These are phyloP conservation scores for Hypomesus transpacificus DNA, from an alignment of 2,113 vertebrate species.

Conservation along the genomic window DNA sequence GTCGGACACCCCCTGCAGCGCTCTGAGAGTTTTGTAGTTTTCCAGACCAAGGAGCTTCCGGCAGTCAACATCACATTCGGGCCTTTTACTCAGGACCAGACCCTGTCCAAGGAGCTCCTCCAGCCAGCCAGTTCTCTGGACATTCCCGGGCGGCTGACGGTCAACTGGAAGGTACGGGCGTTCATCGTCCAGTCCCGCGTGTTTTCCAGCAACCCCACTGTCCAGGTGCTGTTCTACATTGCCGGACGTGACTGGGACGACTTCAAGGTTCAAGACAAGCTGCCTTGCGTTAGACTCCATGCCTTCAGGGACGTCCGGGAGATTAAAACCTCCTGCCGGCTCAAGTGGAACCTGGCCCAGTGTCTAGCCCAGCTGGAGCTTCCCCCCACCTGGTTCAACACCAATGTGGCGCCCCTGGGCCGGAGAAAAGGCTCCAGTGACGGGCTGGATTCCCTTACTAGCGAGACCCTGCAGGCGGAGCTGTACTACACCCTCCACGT, in stretches of 20 bases:
- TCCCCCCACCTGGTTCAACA: conserved; percentile 88
- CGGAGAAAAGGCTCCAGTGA: conserved; percentile 75
- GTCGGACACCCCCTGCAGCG: conserved; percentile 80
- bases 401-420: conserved; percentile 75
- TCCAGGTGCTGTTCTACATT: conserved; percentile 96
- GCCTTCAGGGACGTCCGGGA: conserved; percentile 88
- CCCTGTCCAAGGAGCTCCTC: conserved; percentile 87
- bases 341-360: conserved; percentile 85
- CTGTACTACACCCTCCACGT: conserved; percentile 92
- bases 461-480: conserved; percentile 84
- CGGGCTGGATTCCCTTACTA: conserved; percentile 63
- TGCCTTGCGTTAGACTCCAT: conserved; percentile 90
- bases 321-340: conserved; percentile 87
- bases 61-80: conserved; percentile 90
- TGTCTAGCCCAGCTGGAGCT: conserved; percentile 90
- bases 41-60: conserved; percentile 95
- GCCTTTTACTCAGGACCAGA: conserved; percentile 85
- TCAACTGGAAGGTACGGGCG: conserved; percentile 98
- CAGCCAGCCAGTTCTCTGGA: conserved; percentile 92
- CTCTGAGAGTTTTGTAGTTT: conserved; percentile 92
- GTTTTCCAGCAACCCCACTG: conserved; percentile 82
- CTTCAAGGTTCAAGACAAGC: conserved; percentile 81
- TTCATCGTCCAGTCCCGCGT: conserved; percentile 90
- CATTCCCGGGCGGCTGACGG: conserved; percentile 85
- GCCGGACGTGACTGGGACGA: conserved; percentile 96